phyloP scores from a whole-genome alignment of 1,140 invertebrate species.

The Scaptomyza hsui region DNA sequence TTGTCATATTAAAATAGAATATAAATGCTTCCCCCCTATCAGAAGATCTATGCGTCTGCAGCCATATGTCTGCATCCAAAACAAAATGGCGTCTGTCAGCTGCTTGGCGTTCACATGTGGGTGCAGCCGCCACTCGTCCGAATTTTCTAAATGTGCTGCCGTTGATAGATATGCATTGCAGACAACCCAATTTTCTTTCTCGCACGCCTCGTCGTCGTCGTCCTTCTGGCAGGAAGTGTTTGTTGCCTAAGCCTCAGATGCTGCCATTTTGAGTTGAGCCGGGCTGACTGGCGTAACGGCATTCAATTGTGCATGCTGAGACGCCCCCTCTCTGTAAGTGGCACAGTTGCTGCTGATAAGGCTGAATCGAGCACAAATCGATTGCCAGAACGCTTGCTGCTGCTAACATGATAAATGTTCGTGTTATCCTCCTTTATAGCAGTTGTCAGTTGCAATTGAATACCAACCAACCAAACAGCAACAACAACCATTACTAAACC shows the following conservation, averaged over 20 bases:
- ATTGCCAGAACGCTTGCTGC: conserved; percentile 63
- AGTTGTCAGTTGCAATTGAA: conserved; percentile 77
- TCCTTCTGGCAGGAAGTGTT: conserved; percentile 41
- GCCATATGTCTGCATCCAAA: conserved; percentile 46
- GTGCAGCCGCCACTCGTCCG: conserved; percentile 7
- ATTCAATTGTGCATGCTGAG: conserved; percentile 68
- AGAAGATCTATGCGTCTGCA: conserved; percentile 23
- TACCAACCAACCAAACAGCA: conserved; percentile 15
- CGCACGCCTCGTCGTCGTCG: conserved; percentile 30
- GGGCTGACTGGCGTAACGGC: conserved; percentile 51
- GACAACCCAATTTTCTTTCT: conserved; percentile 39
- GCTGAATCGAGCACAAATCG: conserved; percentile 73
- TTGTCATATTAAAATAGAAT: conserved; percentile 51
- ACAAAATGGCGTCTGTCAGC: conserved; percentile 49
- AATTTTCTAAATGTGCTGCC: conserved; percentile 40
- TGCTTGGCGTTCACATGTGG: conserved; percentile 18
- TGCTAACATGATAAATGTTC: conserved; percentile 71
- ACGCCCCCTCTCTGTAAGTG: conserved; percentile 9
- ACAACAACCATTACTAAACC: conserved; percentile 20
- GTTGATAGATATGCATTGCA: conserved; percentile 65
- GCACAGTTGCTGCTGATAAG: conserved; percentile 61
- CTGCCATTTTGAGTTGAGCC: conserved; percentile 28
- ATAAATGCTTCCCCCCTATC: conserved; percentile 40
- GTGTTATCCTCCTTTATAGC: conserved; percentile 63
- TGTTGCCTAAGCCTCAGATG: conserved; percentile 46